These are phyloP conservation scores for Azemiops feae DNA, from an alignment of 2,113 vertebrate genomes.

Conservation along the genomic window DNA sequence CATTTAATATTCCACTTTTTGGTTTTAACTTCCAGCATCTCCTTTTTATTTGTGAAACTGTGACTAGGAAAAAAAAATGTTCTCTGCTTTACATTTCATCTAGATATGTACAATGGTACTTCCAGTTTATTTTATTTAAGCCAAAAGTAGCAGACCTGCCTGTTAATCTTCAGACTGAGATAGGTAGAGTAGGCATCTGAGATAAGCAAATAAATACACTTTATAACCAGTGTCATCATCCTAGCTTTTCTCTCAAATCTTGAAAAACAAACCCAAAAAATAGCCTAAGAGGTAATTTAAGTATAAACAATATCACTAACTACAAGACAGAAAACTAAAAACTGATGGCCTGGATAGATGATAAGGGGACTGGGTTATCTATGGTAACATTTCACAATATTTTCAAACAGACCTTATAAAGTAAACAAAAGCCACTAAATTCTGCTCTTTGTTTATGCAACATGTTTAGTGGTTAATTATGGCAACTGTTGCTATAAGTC, in stretches of 20 bases:
- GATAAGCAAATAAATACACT: conserved; percentile 6
- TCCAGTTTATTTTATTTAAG: conserved; percentile 6
- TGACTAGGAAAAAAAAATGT: background rate
- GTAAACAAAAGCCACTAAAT: conserved; percentile 24
- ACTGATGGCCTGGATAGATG: background rate
- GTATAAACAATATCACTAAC: conserved; percentile 19
- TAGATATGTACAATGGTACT: background rate
- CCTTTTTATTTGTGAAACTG: background rate
- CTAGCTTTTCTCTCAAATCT: conserved; percentile 25
- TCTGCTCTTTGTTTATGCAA: conserved; percentile 40
- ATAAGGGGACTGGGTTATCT: conserved; percentile 3
- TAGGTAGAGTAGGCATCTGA: background rate
- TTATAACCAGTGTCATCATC: background rate
- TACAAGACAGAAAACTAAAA: background rate
- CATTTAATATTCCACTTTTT: background rate
- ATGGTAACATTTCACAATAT: background rate
- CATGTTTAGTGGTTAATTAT: conserved; percentile 25
- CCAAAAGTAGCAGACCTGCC: background rate
- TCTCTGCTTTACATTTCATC: background rate
- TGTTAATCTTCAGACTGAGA: conserved; percentile 23
- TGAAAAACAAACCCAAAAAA: conserved; percentile 11
- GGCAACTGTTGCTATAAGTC: background rate
- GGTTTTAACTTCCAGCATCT: background rate
- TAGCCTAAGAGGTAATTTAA: conserved; percentile 13
- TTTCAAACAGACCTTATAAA: conserved; percentile 33